A percentile compares a stretch with the other conserved stretches of the same genome.
These are phyloP conservation scores for Fistularia commersonii DNA, from an alignment of 2,797 vertebrate species.

Conservation along the genomic window DNA sequence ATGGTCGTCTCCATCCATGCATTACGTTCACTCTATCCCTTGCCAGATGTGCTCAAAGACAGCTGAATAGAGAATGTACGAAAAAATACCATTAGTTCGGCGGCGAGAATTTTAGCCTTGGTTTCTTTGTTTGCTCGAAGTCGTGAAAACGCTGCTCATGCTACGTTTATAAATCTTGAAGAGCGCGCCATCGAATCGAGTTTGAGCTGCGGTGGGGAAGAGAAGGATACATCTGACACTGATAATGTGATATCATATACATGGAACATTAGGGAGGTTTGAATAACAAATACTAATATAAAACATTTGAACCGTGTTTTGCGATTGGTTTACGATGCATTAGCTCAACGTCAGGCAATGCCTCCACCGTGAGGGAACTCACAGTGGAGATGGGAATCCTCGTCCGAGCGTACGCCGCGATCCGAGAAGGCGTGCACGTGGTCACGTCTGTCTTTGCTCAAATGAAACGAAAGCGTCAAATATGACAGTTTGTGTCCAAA, in stretches of 20 bases:
- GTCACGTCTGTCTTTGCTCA: too few species aligned
- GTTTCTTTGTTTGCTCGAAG: constrained; percentile 39
- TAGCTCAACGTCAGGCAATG: too few species aligned
- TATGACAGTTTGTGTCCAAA: too few species aligned
- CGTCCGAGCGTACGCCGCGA: too few species aligned
- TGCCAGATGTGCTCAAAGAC: constrained; percentile 78
- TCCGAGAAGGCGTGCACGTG: too few species aligned
- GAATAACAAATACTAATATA: constrained; percentile 13
- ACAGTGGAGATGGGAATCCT: too few species aligned
- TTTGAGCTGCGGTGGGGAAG: constrained; percentile 20
- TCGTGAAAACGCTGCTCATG: constrained; percentile 10
- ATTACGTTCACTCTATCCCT: constrained; percentile 71
- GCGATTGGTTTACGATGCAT: too few species aligned
- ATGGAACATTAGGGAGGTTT: constrained; percentile 14
- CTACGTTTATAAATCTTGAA: constrained; percentile 30
- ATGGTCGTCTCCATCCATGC: constrained; percentile 81
- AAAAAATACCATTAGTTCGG: constrained; percentile 57
- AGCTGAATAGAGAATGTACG: constrained; percentile 68
- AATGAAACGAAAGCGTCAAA: too few species aligned
- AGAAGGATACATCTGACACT: constrained; percentile 11
- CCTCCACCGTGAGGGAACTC: too few species aligned
- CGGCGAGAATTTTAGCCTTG: constrained; percentile 24
- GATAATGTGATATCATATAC: constrained; percentile 21
- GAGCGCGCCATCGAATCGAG: constrained; percentile 10
- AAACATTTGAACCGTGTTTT: too few species aligned